phyloP scores from a whole-genome alignment of 2,797 vertebrate genomes.

The Halcyon badia region DNA sequence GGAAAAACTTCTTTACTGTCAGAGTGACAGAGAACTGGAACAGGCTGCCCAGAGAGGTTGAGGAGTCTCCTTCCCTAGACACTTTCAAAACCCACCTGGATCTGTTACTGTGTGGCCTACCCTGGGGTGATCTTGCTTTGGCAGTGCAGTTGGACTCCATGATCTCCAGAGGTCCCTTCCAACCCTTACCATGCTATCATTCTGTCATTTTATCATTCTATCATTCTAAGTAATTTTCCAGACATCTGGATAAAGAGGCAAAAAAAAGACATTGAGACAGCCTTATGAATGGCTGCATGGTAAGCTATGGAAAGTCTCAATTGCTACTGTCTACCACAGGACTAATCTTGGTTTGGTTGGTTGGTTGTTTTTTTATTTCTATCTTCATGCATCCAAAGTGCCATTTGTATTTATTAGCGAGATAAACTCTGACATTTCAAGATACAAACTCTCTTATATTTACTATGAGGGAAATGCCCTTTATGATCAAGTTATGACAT shows the following conservation, averaged over 20 bases:
- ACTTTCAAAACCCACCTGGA: too few species aligned
- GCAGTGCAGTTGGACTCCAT: too few species aligned
- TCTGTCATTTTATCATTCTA: too few species aligned
- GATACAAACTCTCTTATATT: not conserved
- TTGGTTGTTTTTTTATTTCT: not conserved
- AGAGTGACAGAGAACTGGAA: too few species aligned
- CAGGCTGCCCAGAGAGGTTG: too few species aligned
- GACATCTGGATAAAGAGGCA: not conserved
- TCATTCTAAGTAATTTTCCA: not conserved
- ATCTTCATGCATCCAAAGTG: not conserved
- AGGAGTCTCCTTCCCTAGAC: too few species aligned
- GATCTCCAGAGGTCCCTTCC: too few species aligned
- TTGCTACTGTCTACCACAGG: not conserved
- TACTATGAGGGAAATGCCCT: not conserved
- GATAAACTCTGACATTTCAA: not conserved
- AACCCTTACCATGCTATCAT: too few species aligned
- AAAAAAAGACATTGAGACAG: not conserved
- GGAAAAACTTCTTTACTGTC: too few species aligned
- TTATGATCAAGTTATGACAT: not conserved
- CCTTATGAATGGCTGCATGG: not conserved
- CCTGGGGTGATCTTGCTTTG: too few species aligned
- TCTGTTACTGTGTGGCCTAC: too few species aligned
- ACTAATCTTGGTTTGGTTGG: not conserved
- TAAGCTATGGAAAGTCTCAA: not conserved
- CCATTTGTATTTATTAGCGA: not conserved